These are phyloP conservation scores for Sycophila texana DNA, from an alignment of 2,888 invertebrate species.

Conservation along the genomic window DNA sequence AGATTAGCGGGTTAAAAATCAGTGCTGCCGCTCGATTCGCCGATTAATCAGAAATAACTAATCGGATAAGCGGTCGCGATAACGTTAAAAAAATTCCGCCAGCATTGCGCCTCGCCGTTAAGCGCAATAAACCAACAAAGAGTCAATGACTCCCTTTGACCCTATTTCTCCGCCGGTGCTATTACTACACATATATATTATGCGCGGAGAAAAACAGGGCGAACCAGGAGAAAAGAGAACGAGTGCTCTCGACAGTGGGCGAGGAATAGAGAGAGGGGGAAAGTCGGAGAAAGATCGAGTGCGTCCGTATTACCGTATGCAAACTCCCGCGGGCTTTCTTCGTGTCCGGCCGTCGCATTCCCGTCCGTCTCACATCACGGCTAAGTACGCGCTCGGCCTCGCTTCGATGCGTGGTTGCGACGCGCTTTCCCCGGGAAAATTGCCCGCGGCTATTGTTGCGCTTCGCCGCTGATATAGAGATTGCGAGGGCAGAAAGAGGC, in stretches of 20 bases:
- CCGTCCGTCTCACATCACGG: background rate
- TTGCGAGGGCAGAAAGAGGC: slow-evolving; percentile 11
- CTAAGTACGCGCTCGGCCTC: slow-evolving; percentile 11
- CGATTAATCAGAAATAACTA: too few relatives aligned
- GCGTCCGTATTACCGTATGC: background rate
- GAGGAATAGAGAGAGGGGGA: background rate
- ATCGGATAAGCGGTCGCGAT: too few relatives aligned
- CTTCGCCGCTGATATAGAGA: slow-evolving; percentile 12
- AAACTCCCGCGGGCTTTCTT: background rate
- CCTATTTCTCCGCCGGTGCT: slow-evolving; percentile 8
- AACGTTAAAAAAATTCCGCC: too few relatives aligned
- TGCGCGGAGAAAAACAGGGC: background rate
- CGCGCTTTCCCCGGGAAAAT: slow-evolving; percentile 54
- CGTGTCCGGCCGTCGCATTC: background rate
- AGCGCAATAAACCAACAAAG: background rate
- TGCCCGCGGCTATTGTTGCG: slow-evolving; percentile 62
- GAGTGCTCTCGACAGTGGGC: background rate
- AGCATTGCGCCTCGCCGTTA: too few relatives aligned
- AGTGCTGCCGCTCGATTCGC: too few relatives aligned
- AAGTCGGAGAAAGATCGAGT: background rate
- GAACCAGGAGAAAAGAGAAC: slow-evolving; percentile 7
- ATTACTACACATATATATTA: slow-evolving; percentile 1
- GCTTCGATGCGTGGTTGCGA: background rate
- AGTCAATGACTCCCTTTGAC: slow-evolving; percentile 15
- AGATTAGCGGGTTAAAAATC: too few relatives aligned